A percentile compares a stretch with the other conserved stretches of the same genome.
Conservation (phyloP, 2,113 vertebrate genomes). For the Phylloscopus trochiloides region DNA sequence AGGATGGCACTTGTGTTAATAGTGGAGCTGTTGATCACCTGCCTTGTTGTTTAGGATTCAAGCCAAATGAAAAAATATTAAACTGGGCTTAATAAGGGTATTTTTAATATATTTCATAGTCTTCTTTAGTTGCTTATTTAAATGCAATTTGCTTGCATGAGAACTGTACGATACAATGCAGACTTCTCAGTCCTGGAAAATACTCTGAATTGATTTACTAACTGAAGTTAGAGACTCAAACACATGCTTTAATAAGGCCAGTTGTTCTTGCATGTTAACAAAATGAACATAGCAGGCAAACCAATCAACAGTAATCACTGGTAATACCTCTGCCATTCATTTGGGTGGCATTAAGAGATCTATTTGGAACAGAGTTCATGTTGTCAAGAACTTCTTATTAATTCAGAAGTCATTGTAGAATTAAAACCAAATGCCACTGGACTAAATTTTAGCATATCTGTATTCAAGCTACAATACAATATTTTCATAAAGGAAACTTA, state of each 20-base stretch:
- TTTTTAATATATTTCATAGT: conserved; percentile 8
- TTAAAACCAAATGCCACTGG: background rate
- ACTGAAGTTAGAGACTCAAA: conserved; percentile 42
- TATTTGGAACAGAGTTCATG: background rate
- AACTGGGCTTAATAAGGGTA: background rate
- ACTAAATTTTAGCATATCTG: background rate
- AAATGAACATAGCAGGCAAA: conserved; percentile 55
- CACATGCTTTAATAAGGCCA: conserved; percentile 52
- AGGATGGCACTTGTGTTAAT: background rate
- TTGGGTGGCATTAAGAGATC: conserved; percentile 27
- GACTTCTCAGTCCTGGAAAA: conserved; percentile 36
- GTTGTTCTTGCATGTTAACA: conserved; percentile 63
- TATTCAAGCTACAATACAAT: background rate
- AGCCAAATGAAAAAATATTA: background rate
- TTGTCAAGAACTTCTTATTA: background rate
- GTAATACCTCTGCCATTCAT: conserved; percentile 59
- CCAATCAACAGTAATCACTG: conserved; percentile 63
- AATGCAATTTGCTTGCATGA: background rate
- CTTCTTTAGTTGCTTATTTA: conserved; percentile 36
- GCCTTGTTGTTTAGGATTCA: background rate
- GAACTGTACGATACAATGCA: background rate
- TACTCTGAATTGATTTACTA: conserved; percentile 58
- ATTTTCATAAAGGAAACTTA: background rate
- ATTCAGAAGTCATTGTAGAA: background rate
- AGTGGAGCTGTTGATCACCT: background rate